Evolutionary conservation across 2,113 vertebrate species (phyloP).

Genomic region (Ameiurus melas): DNA sequence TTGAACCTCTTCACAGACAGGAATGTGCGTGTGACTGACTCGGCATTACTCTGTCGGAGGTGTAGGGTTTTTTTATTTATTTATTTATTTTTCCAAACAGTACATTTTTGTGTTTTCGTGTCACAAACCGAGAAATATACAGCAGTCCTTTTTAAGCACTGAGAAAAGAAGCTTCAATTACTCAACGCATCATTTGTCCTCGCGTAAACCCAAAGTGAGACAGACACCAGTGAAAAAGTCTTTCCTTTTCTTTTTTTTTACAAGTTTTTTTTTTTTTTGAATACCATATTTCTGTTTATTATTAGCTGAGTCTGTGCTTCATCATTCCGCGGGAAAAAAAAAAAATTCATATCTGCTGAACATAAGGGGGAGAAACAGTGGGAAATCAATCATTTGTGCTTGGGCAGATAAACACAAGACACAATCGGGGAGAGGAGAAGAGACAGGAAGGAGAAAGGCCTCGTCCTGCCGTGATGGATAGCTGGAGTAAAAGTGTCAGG

Average conservation of each 20-base stretch:
- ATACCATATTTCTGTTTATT: constrained; percentile 69
- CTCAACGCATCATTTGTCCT: constrained; percentile 45
- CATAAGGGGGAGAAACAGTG: constrained; percentile 78
- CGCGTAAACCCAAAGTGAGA: constrained; percentile 47
- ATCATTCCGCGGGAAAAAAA: constrained; percentile 70
- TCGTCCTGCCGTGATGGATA: constrained; percentile 81
- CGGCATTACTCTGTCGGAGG: neutral
- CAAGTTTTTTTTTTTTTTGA: constrained; percentile 49
- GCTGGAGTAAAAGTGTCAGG: constrained; percentile 83
- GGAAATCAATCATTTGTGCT: constrained; percentile 83
- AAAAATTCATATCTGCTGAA: constrained; percentile 84
- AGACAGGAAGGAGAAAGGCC: constrained; percentile 68
- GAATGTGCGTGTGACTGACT: neutral
- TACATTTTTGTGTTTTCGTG: constrained; percentile 13
- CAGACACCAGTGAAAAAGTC: constrained; percentile 37
- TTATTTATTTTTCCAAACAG: neutral
- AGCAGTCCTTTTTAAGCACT: constrained; percentile 56
- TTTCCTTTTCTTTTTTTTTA: constrained; percentile 45
- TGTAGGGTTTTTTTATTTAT: neutral
- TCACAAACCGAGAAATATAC: constrained; percentile 42
- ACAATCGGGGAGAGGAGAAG: constrained; percentile 65
- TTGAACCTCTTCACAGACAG: neutral
- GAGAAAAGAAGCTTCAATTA: constrained; percentile 38
- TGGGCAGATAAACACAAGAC: constrained; percentile 79
- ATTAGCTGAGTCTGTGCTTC: constrained; percentile 74